These are phyloP conservation scores for Drosophila parvula DNA, from an alignment of 1,140 invertebrate species.

Conservation along the genomic window DNA sequence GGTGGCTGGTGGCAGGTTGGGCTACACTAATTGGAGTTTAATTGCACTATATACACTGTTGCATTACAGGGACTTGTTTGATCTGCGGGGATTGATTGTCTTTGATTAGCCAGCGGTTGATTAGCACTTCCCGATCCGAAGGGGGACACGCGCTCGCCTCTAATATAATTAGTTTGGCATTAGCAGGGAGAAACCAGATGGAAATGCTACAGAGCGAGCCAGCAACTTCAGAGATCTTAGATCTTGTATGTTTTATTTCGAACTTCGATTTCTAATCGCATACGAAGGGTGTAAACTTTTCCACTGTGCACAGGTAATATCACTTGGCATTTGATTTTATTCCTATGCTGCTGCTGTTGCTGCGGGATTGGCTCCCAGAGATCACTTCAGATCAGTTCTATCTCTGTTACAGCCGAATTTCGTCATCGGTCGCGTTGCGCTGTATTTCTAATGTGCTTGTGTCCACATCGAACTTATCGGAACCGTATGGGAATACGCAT, in stretches of 20 bases:
- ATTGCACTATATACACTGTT: constrained; percentile 34
- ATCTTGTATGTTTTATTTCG: neutral
- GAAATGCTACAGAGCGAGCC: constrained; percentile 15
- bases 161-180: constrained; percentile 74
- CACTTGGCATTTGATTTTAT: constrained; percentile 21
- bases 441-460: neutral
- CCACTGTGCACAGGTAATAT: constrained; percentile 27
- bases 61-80: constrained; percentile 19
- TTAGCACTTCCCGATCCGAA: constrained; percentile 53
- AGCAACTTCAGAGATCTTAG: constrained; percentile 1
- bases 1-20: constrained; percentile 24
- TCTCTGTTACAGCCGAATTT: constrained; percentile 31
- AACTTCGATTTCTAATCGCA: constrained; percentile 29
- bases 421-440: constrained; percentile 8
- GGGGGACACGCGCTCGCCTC: constrained; percentile 65
- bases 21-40: constrained; percentile 38
- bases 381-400: constrained; percentile 30
- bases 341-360: no score
- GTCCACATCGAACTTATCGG: constrained; percentile 27
- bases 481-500: constrained; percentile 2
- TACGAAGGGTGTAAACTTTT: constrained; percentile 34
- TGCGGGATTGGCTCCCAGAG: neutral
- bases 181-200: constrained; percentile 40
- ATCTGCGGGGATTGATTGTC: constrained; percentile 9
- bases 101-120: constrained; percentile 35